Percentiles rank a stretch among this genome's conserved stretches.
These are phyloP conservation scores for Smittia aterrima DNA, from an alignment of 2,888 invertebrate species.

Conservation along the genomic window DNA sequence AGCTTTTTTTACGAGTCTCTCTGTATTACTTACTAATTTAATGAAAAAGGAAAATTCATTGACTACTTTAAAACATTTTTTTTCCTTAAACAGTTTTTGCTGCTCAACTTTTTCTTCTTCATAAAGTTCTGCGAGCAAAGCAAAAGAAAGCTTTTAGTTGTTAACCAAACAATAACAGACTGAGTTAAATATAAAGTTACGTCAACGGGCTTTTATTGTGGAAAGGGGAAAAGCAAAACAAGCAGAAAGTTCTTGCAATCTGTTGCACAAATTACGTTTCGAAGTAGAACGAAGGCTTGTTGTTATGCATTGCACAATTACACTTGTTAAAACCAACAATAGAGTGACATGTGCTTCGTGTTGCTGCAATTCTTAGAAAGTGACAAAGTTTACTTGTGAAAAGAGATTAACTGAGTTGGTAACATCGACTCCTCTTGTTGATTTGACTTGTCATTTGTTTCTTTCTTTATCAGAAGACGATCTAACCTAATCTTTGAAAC, in stretches of 20 bases:
- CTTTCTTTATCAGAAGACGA: not conserved
- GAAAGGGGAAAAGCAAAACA: constrained; percentile 22
- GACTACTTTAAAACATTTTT: no score
- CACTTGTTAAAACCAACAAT: constrained; percentile 2
- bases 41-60: no score
- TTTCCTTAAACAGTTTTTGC: no score
- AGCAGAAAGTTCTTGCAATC: constrained; percentile 41
- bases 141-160: no score
- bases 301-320: constrained; percentile 14
- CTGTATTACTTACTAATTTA: no score
- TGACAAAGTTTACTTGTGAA: no score
- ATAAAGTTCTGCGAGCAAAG: no score
- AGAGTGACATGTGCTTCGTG: not conserved
- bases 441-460: no score
- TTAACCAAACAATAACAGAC: no score
- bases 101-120: no score
- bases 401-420: not conserved
- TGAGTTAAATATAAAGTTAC: not conserved
- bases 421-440: not conserved
- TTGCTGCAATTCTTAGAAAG: not conserved
- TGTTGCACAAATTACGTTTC: constrained; percentile 27
- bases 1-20: no score
- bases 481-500: not conserved
- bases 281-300: constrained; percentile 2
- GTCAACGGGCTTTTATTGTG: constrained; percentile 6